These are phyloP conservation scores for Lasioglossum marginatum DNA, from an alignment of 2,888 invertebrate genomes.

Conservation along the genomic window DNA sequence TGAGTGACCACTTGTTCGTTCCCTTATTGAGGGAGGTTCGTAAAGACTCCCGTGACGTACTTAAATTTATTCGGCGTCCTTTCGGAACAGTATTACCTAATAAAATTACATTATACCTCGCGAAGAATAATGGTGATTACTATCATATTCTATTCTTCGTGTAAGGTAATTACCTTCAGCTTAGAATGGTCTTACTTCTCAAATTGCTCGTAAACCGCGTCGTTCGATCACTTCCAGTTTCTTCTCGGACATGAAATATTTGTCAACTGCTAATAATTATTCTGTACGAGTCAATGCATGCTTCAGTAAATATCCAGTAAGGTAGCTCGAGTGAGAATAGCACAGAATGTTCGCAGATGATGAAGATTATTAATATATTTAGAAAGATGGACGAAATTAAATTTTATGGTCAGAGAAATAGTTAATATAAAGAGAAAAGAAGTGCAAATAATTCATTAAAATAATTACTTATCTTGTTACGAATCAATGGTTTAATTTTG, in stretches of 20 bases:
- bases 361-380: too few species aligned
- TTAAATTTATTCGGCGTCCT: constrained; percentile 55
- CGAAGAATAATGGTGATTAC: constrained; percentile 12
- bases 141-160: background rate
- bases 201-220: background rate
- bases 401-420: too few species aligned
- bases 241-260: background rate
- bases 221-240: background rate
- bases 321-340: background rate
- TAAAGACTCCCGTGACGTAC: constrained; percentile 53
- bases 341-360: too few species aligned
- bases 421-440: too few species aligned
- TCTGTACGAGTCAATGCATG: background rate
- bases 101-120: constrained; percentile 40
- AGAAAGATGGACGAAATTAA: too few species aligned
- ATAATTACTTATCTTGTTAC: too few species aligned
- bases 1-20: constrained; percentile 64
- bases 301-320: background rate
- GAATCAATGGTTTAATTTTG: too few species aligned
- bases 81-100: constrained; percentile 40
- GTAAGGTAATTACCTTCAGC: background rate
- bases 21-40: constrained; percentile 42
- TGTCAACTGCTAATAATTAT: background rate
- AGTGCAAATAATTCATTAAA: too few species aligned
- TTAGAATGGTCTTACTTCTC: background rate